Evolutionary conservation across 2,888 invertebrate species (phyloP).

Genomic region (Eilema sororculum): DNA sequence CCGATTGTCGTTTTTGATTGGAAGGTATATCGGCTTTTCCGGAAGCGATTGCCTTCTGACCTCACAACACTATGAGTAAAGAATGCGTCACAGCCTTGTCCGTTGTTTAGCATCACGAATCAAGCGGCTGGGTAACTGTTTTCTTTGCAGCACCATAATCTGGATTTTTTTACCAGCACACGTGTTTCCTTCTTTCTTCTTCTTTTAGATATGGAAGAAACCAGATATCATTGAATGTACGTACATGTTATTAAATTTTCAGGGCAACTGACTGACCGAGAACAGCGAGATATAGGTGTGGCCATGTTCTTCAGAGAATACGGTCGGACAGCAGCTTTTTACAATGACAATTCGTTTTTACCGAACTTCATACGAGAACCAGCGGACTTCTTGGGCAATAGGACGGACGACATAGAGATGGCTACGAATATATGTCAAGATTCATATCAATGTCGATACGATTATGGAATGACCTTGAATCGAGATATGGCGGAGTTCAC

Average conservation of each 20-base stretch:
- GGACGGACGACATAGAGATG: constrained; percentile 88
- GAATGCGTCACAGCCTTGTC: too few relatives aligned
- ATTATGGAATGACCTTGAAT: constrained; percentile 94
- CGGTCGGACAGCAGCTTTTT: constrained; percentile 93
- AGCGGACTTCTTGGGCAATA: constrained; percentile 90
- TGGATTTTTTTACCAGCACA: too few relatives aligned
- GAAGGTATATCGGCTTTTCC: too few relatives aligned
- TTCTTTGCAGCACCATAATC: too few relatives aligned
- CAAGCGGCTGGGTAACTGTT: too few relatives aligned
- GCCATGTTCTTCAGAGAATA: constrained; percentile 93
- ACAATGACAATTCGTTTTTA: constrained; percentile 91
- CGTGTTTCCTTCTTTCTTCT: too few relatives aligned
- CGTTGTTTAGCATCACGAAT: too few relatives aligned
- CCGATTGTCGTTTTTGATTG: too few relatives aligned
- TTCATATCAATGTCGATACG: constrained; percentile 95
- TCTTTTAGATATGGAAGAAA: too few relatives aligned
- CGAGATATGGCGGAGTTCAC: constrained; percentile 95
- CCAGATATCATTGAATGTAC: too few relatives aligned
- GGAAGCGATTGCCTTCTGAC: too few relatives aligned
- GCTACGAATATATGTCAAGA: constrained; percentile 92
- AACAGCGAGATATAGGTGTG: constrained; percentile 90
- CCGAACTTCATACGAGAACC: constrained; percentile 92
- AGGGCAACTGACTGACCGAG: constrained; percentile 94
- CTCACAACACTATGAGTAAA: too few relatives aligned
- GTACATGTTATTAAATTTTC: constrained; percentile 30